Evolutionary conservation across 2,113 vertebrate species (phyloP), one percentile per base, ranked within the genome.

Genomic region (Nerophis ophidion): DNA sequence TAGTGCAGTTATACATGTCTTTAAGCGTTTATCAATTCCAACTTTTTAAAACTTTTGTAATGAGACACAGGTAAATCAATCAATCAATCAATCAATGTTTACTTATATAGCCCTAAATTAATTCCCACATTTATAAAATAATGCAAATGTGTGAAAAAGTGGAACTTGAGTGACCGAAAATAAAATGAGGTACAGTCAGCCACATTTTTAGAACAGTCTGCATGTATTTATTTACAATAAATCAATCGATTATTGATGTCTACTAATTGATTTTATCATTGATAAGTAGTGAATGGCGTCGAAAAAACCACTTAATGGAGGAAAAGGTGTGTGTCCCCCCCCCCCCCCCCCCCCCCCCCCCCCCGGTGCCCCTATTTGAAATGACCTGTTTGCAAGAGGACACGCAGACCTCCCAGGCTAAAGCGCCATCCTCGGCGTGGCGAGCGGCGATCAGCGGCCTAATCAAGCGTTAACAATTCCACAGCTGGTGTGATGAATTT

Each of bases 401-500:
- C 53, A 50, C 53, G 44, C 55, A 8, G 51, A 57, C 46, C 45
- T 65, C 62, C 3, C 6, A 65, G 16, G 55, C 45, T 72, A 46
- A 59, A 2, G 11, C 67, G 66, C 65, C 70, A 71, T 75, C 70
- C 66, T 79, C 61, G 48, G 57, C 34, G 55, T 77, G 59, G 71
- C 57, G 17, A 76, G 66, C 50, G 61, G 81, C 74, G 58, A 81
- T 84, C 77, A 68, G 59, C 66, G 65, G 70, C 71, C 73, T 85
- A 89, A 85, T 86, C 84, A 81, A 66, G 77, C 74, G 71, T 76
- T 51, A 79, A 74, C 70, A 63, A 75, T 81, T 84, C 74, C 75
- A 75, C 79, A 80, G 81, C 82, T 71, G 76, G 75, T 78, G 68
- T 75, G 76, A 84, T 84, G 66, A 84, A 87, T 83, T 82, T 80